Evolutionary conservation across 2,797 vertebrate species (phyloP).

Genomic region (Poecilia wingei): DNA sequence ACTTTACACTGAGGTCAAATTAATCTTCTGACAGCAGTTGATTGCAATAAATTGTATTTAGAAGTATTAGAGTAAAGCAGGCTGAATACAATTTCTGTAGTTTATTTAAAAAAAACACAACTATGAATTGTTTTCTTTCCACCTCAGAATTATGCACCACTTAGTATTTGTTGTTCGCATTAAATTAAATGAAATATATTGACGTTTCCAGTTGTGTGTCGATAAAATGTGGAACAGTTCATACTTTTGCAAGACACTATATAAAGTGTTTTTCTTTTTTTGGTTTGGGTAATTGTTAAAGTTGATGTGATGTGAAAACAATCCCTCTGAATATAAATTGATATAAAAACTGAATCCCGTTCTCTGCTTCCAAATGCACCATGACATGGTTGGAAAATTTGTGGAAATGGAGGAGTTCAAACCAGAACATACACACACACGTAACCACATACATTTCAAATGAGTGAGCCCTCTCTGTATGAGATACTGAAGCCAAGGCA

Average conservation of each 20-base stretch:
- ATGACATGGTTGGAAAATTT: constrained; percentile 58
- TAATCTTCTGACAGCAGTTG: background rate
- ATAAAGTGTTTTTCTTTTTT: constrained; percentile 20
- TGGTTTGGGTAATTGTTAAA: constrained; percentile 3
- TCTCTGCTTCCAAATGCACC: constrained; percentile 54
- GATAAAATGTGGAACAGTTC: background rate
- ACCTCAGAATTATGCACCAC: background rate
- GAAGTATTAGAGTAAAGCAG: background rate
- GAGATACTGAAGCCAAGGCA: constrained; percentile 57
- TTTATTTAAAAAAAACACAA: background rate
- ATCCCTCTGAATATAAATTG: constrained; percentile 52
- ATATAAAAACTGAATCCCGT: constrained; percentile 42
- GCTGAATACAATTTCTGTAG: background rate
- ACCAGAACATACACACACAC: constrained; percentile 12
- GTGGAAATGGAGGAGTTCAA: constrained; percentile 40
- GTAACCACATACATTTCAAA: constrained; percentile 17
- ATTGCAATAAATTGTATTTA: background rate
- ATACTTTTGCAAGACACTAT: background rate
- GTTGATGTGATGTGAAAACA: constrained; percentile 37
- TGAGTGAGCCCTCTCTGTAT: constrained; percentile 18
- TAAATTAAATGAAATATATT: background rate
- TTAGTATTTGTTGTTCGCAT: background rate
- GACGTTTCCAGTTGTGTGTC: background rate
- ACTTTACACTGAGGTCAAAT: background rate
- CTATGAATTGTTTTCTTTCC: background rate